Percentiles rank a stretch among this genome's conserved stretches.
These are phyloP conservation scores for Linnaemya vulpina DNA, from an alignment of 2,888 invertebrate species.

Conservation along the genomic window DNA sequence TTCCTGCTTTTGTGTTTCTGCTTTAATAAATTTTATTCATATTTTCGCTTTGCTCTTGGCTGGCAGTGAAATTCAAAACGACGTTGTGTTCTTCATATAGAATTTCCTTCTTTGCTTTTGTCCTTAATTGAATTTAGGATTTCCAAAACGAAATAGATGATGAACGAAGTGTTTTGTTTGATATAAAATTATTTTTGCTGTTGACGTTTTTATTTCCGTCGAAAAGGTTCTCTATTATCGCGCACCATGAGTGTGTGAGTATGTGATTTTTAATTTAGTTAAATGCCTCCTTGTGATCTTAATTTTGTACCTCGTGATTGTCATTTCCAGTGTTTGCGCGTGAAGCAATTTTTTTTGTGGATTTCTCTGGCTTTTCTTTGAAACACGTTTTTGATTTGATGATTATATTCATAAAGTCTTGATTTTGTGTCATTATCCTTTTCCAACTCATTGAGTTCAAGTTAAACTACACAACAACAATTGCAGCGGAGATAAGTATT, in stretches of 20 bases:
- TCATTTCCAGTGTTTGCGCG: slow-evolving; percentile 47
- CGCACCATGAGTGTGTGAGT: background rate
- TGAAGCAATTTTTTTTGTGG: slow-evolving; percentile 8
- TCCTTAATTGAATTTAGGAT: background rate
- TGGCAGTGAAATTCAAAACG: slow-evolving; percentile 45
- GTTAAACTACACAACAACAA: no score
- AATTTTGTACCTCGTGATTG: slow-evolving; percentile 36
- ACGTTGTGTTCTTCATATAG: slow-evolving; percentile 5
- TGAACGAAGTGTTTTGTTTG: slow-evolving; percentile 3
- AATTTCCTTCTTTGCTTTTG: slow-evolving; percentile 21
- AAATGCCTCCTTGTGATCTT: slow-evolving; percentile 21
- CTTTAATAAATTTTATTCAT: background rate
- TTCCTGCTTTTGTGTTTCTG: slow-evolving; percentile 32
- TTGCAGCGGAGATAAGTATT: no score
- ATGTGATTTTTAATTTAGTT: slow-evolving; percentile 14
- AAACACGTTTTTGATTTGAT: background rate
- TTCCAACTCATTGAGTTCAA: slow-evolving; percentile 19
- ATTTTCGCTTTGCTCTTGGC: background rate
- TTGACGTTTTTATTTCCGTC: slow-evolving; percentile 60
- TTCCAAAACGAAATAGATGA: background rate
- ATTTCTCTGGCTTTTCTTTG: background rate
- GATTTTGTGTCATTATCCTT: slow-evolving; percentile 53
- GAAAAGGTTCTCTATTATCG: slow-evolving; percentile 13
- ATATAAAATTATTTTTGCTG: slow-evolving; percentile 44
- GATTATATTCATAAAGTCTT: background rate